phyloP scores from a whole-genome alignment of 1,140 invertebrate genomes.

The Sycophila sp. region DNA sequence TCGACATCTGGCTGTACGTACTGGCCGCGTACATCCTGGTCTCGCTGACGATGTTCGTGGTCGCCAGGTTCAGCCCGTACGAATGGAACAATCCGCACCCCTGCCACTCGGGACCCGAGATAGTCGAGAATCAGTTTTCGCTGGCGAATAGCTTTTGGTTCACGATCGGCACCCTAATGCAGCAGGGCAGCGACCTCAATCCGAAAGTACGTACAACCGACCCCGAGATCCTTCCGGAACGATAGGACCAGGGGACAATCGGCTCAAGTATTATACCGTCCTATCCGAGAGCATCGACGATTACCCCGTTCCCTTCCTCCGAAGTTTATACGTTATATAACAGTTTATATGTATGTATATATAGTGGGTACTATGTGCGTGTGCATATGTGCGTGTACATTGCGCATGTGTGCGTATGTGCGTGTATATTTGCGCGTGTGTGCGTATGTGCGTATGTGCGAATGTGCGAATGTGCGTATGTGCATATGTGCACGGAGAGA shows the following conservation, averaged over 20 bases:
- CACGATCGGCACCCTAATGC: conserved; percentile 85
- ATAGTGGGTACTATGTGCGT: too few species aligned
- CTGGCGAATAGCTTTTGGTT: conserved; percentile 82
- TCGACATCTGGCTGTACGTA: conserved; percentile 85
- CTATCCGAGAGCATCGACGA: too few species aligned
- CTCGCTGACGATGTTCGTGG: conserved; percentile 84
- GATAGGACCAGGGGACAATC: too few species aligned
- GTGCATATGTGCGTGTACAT: too few species aligned
- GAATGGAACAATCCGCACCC: conserved; percentile 84
- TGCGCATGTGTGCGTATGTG: too few species aligned
- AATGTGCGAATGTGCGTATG: too few species aligned
- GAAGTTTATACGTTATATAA: too few species aligned
- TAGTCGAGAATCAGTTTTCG: conserved; percentile 76
- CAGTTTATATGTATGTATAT: too few species aligned
- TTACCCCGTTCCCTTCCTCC: too few species aligned
- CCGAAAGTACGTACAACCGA: conserved; percentile 78
- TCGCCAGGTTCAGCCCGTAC: conserved; percentile 83
- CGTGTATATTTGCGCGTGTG: too few species aligned
- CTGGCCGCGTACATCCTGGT: conserved; percentile 81
- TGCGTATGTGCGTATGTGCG: too few species aligned
- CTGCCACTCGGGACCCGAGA: conserved; percentile 70
- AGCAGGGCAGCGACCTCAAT: conserved; percentile 81
- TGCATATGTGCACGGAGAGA: not conserved
- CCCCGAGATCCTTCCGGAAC: not conserved
- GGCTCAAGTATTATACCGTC: too few species aligned